Evolutionary conservation across 2,888 invertebrate species (phyloP), one percentile per base, ranked within the genome.

Genomic region (Gnatocerus cornutus): DNA sequence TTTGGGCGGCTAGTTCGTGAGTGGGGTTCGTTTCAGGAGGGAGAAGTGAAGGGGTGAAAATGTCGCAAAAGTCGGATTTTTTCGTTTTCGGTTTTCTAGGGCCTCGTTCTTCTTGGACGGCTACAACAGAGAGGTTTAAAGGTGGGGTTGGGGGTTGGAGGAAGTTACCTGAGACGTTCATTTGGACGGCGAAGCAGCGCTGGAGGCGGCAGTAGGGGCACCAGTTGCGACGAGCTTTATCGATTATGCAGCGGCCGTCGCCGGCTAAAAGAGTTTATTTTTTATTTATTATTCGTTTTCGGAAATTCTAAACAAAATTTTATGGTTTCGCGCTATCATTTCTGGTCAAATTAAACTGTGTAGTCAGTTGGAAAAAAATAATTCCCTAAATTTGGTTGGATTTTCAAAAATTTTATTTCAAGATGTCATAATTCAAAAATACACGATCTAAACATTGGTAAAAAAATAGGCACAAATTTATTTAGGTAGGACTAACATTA

Each of bases 141-240:
- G 10, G 9, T 13, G 16, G 14, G 21, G 16, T 1, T 6, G 21
- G 10, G 7, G 5, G n/a, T 16, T 45, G 12, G 41, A 6, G 58
- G 12, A n/a, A 3, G 39, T 67, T 73, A 93, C 93, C 93, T 78
- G 90, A 85, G 1, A 89, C 88, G 79, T 95, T 94, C 95, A 95
- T 95, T 73, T 89, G 88, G 48, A 92, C 92, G 0, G 88, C 84
- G 73, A 94, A 89, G 79, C 95, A 96, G 77, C 92, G 91, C 79
- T 92, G 90, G 10, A 95, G 86, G 37, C 95, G 87, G 80, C 95
- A 96, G 78, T 90, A 91, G 0, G 95, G 94, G 83, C 95, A 96
- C 95, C 95, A 95, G 84, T 96, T 96, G 71, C 95, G 85, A 56
- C 94, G 85, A 0, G 93, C 90, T 84, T 94, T 94, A 84, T 96